These are phyloP conservation scores for Penaeus vannamei DNA, from an alignment of 1,140 invertebrate species.

Conservation along the genomic window DNA sequence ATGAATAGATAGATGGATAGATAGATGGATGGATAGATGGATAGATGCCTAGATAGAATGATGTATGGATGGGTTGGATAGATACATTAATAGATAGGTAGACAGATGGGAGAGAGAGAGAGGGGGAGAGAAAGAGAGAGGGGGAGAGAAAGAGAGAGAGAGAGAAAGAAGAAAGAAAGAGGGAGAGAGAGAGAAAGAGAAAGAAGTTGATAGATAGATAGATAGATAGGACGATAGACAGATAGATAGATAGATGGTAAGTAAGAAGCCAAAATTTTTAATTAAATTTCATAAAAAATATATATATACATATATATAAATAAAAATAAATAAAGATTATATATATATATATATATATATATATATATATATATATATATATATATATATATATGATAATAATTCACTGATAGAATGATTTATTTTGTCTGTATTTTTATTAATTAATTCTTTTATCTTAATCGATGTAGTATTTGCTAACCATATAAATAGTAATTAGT, in stretches of 20 bases:
- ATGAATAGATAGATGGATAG: too few relatives aligned
- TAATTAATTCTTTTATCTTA: too few relatives aligned
- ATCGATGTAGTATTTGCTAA: too few relatives aligned
- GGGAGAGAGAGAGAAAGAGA: neutral
- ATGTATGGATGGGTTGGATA: neutral
- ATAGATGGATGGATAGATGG: too few relatives aligned
- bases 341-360: conserved; percentile 26
- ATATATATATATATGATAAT: neutral
- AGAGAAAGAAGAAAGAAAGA: conserved; percentile 16
- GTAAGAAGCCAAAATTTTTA: too few relatives aligned
- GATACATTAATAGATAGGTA: too few relatives aligned
- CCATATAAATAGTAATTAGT: too few relatives aligned
- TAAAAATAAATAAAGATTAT: neutral
- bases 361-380: conserved; percentile 25
- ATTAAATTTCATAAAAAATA: too few relatives aligned
- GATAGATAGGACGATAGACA: neutral
- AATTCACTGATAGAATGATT: neutral
- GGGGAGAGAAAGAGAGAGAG: neutral
- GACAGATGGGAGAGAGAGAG: conserved; percentile 6
- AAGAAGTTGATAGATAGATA: neutral
- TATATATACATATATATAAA: neutral
- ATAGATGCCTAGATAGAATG: too few relatives aligned
- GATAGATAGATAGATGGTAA: neutral
- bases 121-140: conserved; percentile 34
- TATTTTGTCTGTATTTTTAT: conserved; percentile 8